phyloP scores from a whole-genome alignment of 2,113 vertebrate species.

The human (Homo sapiens) region GRCh38 chr2:71700001-71700500 shows the following conservation, averaged over 20 bases:
- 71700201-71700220: constrained; percentile 47
- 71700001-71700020: not conserved
- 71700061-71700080: not conserved
- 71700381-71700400: not conserved
- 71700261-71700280: constrained; percentile 18
- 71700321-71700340: constrained; percentile 67
- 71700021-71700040: not conserved
- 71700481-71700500: not conserved
- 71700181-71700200: constrained; percentile 30
- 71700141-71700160: not conserved
- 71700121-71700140: not conserved
- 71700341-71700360: constrained; percentile 50
- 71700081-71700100: not conserved
- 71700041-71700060: not conserved
- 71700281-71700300: constrained; percentile 70
- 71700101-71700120: not conserved
- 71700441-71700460: not conserved
- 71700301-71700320: constrained; percentile 68
- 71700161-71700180: not conserved
- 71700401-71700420: not conserved
- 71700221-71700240: constrained; percentile 38
- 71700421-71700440: not conserved
- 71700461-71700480: not conserved
- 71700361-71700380: constrained; percentile 30
- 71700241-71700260: constrained; percentile 44